Evolutionary conservation across 2,888 invertebrate species (phyloP), one percentile per base, ranked within the genome.

Genomic region (Orchesella flavescens): DNA sequence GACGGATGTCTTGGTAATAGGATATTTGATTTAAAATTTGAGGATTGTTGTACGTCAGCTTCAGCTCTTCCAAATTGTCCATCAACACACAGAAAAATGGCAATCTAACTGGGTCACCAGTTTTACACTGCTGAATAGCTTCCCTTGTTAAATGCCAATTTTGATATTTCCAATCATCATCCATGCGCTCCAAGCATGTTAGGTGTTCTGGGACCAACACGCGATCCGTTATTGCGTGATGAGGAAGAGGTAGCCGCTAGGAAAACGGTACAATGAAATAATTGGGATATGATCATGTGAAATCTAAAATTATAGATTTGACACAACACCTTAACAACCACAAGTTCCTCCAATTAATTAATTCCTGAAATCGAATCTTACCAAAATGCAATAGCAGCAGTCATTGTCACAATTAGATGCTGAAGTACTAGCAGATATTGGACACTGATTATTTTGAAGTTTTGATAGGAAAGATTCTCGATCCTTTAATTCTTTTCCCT

Each of bases 331-430:
- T n/a, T n/a, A n/a, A n/a, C n/a, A n/a, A n/a, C n/a, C n/a, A n/a
- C n/a, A n/a, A n/a, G n/a, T n/a, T n/a, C n/a, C n/a, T n/a, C n/a
- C n/a, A n/a, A n/a, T n/a, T n/a, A n/a, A n/a, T n/a, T n/a, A n/a
- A n/a, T n/a, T 49, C 3, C 49, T 15, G 49, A 49, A 49, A 34
- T 2, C 2, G 3, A 34, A 34, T 34, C 63, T 53, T 85, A 87
- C 87, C 83, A 88, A 55, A 23, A 78, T 57, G 57, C 88, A 87
- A 34, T 83, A 88, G 68, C 88, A 88, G 61, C 83, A 86, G 13
- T 85, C 78, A 53, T 76, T 69, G 10, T 44, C 77, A 57, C 86
- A 86, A 1, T 49, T 72, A 1, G n/a, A 12, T 2, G 65, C 4
- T 19, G 46, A 12, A 15, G 15, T 71, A 2, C 63, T 17, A 5